A percentile compares a stretch with the other conserved stretches of the same genome.
Conservation (phyloP, 2,888 invertebrate species). For the Venustoraphidia nigricollis region DNA sequence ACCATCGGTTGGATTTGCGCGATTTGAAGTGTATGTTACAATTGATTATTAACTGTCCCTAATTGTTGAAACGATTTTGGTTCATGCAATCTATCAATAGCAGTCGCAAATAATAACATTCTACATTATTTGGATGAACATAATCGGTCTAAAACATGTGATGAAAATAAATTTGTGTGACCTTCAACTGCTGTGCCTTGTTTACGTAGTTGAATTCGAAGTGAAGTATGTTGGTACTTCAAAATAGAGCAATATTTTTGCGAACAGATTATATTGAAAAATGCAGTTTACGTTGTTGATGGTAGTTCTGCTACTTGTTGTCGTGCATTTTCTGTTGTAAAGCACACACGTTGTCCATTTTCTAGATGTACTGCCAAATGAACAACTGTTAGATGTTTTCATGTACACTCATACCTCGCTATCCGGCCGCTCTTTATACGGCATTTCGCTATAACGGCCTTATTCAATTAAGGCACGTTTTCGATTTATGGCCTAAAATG, state of each 20-base stretch:
- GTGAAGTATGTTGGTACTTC: conserved; percentile 18
- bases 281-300: conserved; percentile 11
- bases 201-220: conserved; percentile 18
- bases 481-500: no score
- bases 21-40: conserved; percentile 20
- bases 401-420: no score
- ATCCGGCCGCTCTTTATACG: no score
- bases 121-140: conserved; percentile 21
- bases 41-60: conserved; percentile 17
- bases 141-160: conserved; percentile 19
- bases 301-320: conserved; percentile 8
- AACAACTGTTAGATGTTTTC: conserved; percentile 17
- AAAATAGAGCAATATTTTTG: conserved; percentile 17
- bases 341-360: conserved; percentile 1
- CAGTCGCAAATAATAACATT: conserved; percentile 22
- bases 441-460: no score
- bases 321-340: conserved; percentile 4
- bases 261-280: conserved; percentile 12
- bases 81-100: conserved; percentile 19
- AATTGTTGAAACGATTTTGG: conserved; percentile 14
- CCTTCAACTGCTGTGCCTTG: conserved; percentile 17
- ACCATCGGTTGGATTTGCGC: no score
- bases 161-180: conserved; percentile 16
- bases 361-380: conserved; percentile 12
- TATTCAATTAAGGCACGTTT: no score